Percentiles rank a stretch among this genome's conserved stretches.
phyloP scores from a whole-genome alignment of 2,113 vertebrate species.

The Phylloscopus whistleri region DNA sequence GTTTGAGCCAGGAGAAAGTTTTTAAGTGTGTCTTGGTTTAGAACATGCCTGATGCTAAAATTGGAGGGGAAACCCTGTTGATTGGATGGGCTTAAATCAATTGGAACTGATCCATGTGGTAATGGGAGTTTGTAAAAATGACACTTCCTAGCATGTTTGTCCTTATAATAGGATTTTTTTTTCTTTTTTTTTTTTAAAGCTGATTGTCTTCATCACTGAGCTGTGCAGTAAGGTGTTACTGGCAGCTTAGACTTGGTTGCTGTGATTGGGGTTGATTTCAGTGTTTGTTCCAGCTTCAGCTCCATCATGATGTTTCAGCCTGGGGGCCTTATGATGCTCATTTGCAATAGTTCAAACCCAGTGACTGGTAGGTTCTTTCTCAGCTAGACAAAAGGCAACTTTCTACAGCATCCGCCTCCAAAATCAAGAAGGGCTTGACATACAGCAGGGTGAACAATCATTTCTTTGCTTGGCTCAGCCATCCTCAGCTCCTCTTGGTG shows the following conservation, averaged over 20 bases:
- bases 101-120: neutral
- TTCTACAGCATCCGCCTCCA: neutral
- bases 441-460: neutral
- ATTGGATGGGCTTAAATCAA: neutral
- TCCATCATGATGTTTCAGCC: neutral
- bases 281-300: neutral
- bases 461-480: neutral
- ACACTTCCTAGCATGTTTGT: neutral
- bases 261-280: neutral
- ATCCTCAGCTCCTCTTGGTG: neutral
- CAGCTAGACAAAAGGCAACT: neutral
- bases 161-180: neutral
- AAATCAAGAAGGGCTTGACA: neutral
- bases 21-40: neutral
- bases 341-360: neutral
- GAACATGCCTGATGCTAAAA: neutral
- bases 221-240: neutral
- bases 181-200: neutral
- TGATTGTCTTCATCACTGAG: neutral
- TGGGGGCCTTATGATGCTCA: neutral
- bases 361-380: neutral
- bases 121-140: neutral
- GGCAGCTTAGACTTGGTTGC: neutral
- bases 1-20: slow-evolving; percentile 1
- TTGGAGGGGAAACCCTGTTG: neutral